Evolutionary conservation across 1,140 invertebrate species (phyloP).

Genomic region (Drosophila ercepeae): DNA sequence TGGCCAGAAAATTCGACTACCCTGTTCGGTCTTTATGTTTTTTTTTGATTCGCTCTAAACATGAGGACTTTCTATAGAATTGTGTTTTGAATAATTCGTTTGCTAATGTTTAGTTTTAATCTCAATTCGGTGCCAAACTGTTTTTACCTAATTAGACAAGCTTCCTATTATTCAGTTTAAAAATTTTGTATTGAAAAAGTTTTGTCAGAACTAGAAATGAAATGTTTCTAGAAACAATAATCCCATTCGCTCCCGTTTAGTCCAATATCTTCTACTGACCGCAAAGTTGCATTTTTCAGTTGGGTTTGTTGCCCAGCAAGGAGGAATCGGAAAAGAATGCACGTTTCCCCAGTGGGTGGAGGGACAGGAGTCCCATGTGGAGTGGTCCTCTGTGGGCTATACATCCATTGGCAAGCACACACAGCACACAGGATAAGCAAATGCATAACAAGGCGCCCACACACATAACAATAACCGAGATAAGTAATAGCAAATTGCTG

Average conservation of each 20-base stretch:
- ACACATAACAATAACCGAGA: conserved; percentile 64
- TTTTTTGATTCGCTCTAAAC: no score
- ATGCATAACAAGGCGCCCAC: conserved; percentile 51
- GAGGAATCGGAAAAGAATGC: no score
- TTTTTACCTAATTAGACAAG: background rate
- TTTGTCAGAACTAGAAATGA: no score
- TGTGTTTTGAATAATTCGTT: background rate
- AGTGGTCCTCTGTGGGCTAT: conserved; percentile 21
- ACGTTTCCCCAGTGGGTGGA: no score
- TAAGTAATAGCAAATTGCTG: conserved; percentile 75
- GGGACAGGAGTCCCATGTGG: conserved; percentile 9
- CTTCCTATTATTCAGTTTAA: no score
- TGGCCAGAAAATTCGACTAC: background rate
- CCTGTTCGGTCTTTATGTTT: no score
- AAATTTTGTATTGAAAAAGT: background rate
- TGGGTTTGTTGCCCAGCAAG: background rate
- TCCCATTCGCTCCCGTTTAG: background rate
- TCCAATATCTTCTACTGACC: background rate
- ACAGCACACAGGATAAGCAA: conserved; percentile 61
- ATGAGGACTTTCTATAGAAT: no score
- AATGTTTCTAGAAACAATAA: background rate
- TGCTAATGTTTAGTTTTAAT: background rate
- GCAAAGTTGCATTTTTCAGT: conserved; percentile 21
- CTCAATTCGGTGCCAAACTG: background rate
- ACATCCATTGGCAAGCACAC: conserved; percentile 59